Base-by-base conservation (phyloP, 1,140 invertebrate genomes). In the Cataglyphis hispanica region DNA sequence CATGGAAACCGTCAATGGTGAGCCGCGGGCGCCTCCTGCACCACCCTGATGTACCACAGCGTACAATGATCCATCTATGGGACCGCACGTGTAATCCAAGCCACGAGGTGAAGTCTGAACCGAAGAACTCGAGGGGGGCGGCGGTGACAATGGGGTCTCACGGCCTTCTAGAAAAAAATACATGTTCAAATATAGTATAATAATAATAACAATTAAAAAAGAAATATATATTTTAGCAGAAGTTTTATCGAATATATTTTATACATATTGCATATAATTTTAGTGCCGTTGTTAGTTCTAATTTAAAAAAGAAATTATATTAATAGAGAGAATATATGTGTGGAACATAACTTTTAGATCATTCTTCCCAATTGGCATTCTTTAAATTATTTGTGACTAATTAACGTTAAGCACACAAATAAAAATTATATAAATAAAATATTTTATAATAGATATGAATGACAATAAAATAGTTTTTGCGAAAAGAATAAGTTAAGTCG, bases 1-100 rank as follows among this genome's bases (percentile, higher is more conserved):
- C 97, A 98, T 98, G 91, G 97, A 98, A 91, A 97, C 97, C 88
- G 97, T 97, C 94, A 98, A 96, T 87, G 97, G 97, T 81, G 96
- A 96, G 84, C 96, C 96, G 58, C 96, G 96, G 69, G 95, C 95
- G 89, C 95, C 95, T 87, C 93, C 95, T 85, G 94, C 94, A 84
- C 95, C 93, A 86, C 93, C 94, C 85, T 94, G 95, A 93, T 97
- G 97, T 69, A 97, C 96, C 85, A 98, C 97, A 11, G 98, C 98
- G 96, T 98, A 98, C 87, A 98, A 96, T 92, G 98, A 98, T 86
- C 98, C 98, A 96, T 98, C 98, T 88, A 98, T 95, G 34, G 98
- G 98, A 53, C 98, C 97, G 92, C 97, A 97, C 19, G 97, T 97
- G 94, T 98, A 97, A 64, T 94, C 94, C 86, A 95, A 93, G 22